These are phyloP conservation scores for Lepus timidus DNA, from an alignment of 2,113 vertebrate genomes.

Conservation along the genomic window DNA sequence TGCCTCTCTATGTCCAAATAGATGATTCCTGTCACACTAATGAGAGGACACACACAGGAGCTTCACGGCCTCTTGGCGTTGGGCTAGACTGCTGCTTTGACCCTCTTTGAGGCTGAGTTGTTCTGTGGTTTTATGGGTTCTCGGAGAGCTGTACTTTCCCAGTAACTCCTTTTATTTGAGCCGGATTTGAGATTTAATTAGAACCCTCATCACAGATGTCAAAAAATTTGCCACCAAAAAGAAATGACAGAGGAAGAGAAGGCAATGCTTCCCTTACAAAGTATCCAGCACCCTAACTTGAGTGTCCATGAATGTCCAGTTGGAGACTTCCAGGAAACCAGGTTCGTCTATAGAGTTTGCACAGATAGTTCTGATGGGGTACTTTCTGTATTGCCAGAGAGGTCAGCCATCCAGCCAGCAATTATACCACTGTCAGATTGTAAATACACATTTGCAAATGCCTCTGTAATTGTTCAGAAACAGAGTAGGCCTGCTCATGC, in stretches of 20 bases:
- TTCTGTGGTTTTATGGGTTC: neutral
- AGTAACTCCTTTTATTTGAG: neutral
- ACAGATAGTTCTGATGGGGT: neutral
- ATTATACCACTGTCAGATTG: constrained; percentile 46
- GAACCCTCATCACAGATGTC: neutral
- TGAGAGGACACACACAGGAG: neutral
- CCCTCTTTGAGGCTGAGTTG: neutral
- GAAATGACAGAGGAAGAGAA: too few relatives aligned
- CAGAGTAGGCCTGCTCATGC: constrained; percentile 19
- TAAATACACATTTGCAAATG: constrained; percentile 72
- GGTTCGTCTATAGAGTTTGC: neutral
- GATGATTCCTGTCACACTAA: neutral
- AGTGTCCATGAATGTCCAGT: neutral
- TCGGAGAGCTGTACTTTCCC: neutral
- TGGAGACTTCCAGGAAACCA: neutral
- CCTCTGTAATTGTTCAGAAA: constrained; percentile 58
- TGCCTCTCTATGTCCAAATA: neutral
- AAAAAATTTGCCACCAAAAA: neutral
- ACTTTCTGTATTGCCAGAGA: neutral
- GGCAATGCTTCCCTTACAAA: neutral
- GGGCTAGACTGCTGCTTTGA: neutral
- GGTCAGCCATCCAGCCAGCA: constrained; percentile 25
- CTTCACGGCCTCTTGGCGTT: neutral
- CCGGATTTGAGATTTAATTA: constrained; percentile 5
- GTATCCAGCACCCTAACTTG: neutral